Conservation (phyloP, 2,888 invertebrate species). For the Frankliniella fusca region DNA sequence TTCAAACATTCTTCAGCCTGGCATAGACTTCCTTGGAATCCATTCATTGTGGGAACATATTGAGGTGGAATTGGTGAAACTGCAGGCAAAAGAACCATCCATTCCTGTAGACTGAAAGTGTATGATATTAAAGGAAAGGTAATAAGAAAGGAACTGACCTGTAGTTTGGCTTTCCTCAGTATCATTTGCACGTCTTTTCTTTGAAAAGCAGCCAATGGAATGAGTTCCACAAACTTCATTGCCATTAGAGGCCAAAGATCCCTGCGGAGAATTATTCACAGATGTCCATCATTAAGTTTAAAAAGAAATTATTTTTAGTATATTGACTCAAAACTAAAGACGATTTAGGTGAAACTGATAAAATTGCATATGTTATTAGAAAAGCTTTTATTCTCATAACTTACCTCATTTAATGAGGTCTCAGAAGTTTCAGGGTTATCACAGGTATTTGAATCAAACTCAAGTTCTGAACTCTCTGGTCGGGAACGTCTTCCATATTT, state of each 20-base stretch:
- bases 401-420: too few relatives aligned
- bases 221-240: too few relatives aligned
- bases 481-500: constrained; percentile 71
- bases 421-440: constrained; percentile 42
- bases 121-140: not conserved
- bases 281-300: too few relatives aligned
- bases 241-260: too few relatives aligned
- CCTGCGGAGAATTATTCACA: too few relatives aligned
- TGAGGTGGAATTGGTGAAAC: not conserved
- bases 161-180: not conserved
- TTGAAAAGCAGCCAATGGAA: not conserved
- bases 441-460: constrained; percentile 47
- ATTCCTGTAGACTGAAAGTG: too few relatives aligned
- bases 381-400: too few relatives aligned
- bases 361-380: too few relatives aligned
- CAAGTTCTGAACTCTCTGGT: constrained; percentile 51
- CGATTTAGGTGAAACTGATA: too few relatives aligned
- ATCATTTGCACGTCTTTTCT: constrained; percentile 26
- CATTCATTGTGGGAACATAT: too few relatives aligned
- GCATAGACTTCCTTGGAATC: not conserved
- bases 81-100: not conserved
- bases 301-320: too few relatives aligned
- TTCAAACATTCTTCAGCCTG: not conserved
- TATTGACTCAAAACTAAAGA: too few relatives aligned
- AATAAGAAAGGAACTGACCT: not conserved